phyloP scores from a whole-genome alignment of 2,888 invertebrate genomes.

The Ethmia dodecea region DNA sequence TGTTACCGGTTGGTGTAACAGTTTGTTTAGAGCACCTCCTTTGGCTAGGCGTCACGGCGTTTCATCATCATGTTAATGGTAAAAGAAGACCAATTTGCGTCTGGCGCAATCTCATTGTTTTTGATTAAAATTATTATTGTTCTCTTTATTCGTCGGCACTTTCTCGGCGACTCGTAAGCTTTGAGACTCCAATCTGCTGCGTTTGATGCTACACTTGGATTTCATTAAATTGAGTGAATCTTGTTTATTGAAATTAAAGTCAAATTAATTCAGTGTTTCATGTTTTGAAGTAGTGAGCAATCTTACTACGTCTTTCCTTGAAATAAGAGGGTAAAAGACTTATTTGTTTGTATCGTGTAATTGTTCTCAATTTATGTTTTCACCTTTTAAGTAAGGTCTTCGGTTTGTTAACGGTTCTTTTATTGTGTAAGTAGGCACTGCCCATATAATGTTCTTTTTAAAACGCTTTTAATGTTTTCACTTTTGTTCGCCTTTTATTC shows the following conservation, averaged over 20 bases:
- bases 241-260: constrained; percentile 31
- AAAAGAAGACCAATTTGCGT: constrained; percentile 62
- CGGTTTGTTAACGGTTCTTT: too few species aligned
- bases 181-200: constrained; percentile 29
- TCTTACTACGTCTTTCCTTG: too few species aligned
- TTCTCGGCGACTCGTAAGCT: constrained; percentile 21
- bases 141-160: constrained; percentile 37
- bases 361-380: too few species aligned
- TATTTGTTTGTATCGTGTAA: too few species aligned
- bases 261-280: constrained; percentile 32
- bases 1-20: constrained; percentile 28
- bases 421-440: too few species aligned
- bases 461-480: too few species aligned
- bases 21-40: constrained; percentile 26
- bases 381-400: too few species aligned
- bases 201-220: constrained; percentile 17
- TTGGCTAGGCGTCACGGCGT: constrained; percentile 36
- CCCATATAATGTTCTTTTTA: too few species aligned
- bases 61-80: constrained; percentile 59
- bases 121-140: constrained; percentile 72
- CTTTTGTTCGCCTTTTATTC: too few species aligned
- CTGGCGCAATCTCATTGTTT: constrained; percentile 66
- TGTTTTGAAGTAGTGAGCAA: constrained; percentile 13
- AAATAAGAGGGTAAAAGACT: too few species aligned
- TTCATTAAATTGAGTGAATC: constrained; percentile 27